Evolutionary conservation across 2,888 invertebrate genomes (phyloP), one percentile per base, ranked within the genome.

Genomic region (Beris chalybata): DNA sequence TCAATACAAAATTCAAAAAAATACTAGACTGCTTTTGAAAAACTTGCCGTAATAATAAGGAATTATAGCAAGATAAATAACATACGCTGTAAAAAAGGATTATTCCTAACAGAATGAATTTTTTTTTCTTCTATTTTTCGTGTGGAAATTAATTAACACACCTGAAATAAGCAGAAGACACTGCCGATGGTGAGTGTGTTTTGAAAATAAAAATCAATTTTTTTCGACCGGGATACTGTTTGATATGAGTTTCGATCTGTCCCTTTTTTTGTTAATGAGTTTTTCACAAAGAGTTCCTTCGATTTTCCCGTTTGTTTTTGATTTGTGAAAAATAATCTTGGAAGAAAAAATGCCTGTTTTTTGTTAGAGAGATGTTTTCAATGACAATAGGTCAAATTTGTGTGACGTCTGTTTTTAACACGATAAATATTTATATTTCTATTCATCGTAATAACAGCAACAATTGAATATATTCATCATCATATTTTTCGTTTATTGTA

Each of bases 131-230:
- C 55, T 65, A 57, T 63, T 63, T 56, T 65, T 66, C 57, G 53
- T 66, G 59, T 56, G 13, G 6, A 56, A 38, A 63, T 12, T 31
- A 43, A 56, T 38, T 38, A 32, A 56, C 43, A 43, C 38, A 43
- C 15, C 15, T 43, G 38, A 13, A 58, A 58, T 32, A 56, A 67
- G 71, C 77, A 79, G 79, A 80, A 78, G 79, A 79, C 72, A 75
- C 79, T 71, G 77, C 76, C 73, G 79, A 79, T 76, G 79, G 57
- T 67, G 67, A 67, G 67, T 64, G 47, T 9, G 47, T 29, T 50
- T 7, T 48, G 5, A 32, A 31, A 50, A 32, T 7, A 29, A 29
- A 56, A 47, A 58, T 56, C 22, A 12, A 53, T 53, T 53, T 15
- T 32, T 31, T 31, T 32, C 4, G 30, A 13, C 38, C 13, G 57